Conservation (phyloP, 2,888 invertebrate genomes). For the Xestia ashworthii region DNA sequence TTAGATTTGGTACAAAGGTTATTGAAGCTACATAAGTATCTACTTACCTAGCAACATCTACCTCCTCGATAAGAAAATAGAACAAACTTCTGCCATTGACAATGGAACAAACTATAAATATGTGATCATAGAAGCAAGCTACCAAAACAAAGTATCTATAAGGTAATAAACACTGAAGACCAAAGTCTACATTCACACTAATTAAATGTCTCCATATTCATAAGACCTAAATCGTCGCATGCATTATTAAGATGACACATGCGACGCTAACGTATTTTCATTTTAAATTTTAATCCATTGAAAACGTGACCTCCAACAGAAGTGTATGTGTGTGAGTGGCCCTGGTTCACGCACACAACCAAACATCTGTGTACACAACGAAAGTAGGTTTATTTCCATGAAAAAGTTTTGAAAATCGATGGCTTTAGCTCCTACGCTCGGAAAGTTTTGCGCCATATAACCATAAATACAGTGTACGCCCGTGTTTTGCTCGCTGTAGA, state of each 20-base stretch:
- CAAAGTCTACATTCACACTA: conserved; percentile 12
- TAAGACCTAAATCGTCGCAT: conserved; percentile 24
- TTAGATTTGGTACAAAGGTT: not conserved
- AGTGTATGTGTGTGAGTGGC: conserved; percentile 75
- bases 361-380: conserved; percentile 81
- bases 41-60: not conserved
- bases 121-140: not conserved
- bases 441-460: conserved; percentile 89
- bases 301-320: conserved; percentile 82
- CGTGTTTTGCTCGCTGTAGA: conserved; percentile 86
- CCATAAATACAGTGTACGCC: conserved; percentile 87
- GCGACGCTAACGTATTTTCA: conserved; percentile 46
- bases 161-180: not conserved
- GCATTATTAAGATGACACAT: conserved; percentile 42
- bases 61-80: not conserved
- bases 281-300: conserved; percentile 69
- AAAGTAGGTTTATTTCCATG: conserved; percentile 91
- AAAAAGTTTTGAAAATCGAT: conserved; percentile 91
- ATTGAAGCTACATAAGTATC: not conserved
- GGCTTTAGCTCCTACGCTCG: conserved; percentile 90
- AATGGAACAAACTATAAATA: not conserved
- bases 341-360: conserved; percentile 79
- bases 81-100: not conserved
- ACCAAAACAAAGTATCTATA: not conserved
- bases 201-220: conserved; percentile 25